Percentiles rank a stretch among this genome's conserved stretches.
Evolutionary conservation across 2,797 vertebrate species (phyloP).

Genomic region (Coccyzus lansbergi): DNA sequence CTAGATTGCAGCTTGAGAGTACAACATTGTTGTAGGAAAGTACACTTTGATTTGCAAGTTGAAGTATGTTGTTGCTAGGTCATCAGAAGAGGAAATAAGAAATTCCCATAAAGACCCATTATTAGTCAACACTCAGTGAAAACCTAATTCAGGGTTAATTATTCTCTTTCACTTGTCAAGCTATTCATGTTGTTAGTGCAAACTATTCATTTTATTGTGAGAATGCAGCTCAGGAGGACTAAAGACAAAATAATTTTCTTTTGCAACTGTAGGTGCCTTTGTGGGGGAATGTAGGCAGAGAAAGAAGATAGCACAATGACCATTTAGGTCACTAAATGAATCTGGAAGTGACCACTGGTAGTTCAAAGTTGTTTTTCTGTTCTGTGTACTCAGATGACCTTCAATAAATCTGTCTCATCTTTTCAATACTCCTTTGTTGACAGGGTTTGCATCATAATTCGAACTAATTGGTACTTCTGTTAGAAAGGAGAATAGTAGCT

Average conservation of each 20-base stretch:
- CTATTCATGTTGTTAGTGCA: background rate
- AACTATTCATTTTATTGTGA: background rate
- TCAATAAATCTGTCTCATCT: background rate
- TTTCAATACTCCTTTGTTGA: background rate
- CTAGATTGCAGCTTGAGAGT: background rate
- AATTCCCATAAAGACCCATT: background rate
- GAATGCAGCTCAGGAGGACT: background rate
- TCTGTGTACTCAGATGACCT: background rate
- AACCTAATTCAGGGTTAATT: background rate
- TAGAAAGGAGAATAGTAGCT: background rate
- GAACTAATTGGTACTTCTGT: conserved; percentile 21
- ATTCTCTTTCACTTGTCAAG: conserved; percentile 11
- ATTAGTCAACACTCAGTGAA: background rate
- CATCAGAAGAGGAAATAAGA: background rate
- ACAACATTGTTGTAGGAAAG: background rate
- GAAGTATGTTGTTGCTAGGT: background rate
- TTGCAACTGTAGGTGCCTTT: background rate
- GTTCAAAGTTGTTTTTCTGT: background rate
- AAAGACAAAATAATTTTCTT: background rate
- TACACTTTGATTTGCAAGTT: background rate
- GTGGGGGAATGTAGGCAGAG: background rate
- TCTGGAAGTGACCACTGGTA: background rate
- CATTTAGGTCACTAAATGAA: background rate
- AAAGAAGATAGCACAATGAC: background rate
- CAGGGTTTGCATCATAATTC: conserved; percentile 7